A percentile compares a stretch with the other conserved stretches of the same genome.
Conservation (phyloP, 2,888 invertebrate genomes). For the Tachina fera region DNA sequence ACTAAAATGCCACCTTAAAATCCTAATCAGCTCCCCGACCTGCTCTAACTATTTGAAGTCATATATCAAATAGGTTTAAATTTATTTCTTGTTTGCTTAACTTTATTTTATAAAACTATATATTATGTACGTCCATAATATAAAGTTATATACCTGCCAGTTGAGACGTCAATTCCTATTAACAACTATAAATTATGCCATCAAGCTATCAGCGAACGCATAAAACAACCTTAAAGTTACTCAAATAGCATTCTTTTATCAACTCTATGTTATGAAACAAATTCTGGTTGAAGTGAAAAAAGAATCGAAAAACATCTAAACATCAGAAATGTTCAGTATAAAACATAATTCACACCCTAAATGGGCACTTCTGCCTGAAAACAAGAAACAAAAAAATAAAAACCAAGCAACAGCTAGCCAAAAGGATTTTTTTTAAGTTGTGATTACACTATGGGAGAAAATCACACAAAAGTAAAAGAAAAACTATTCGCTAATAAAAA, state of each 20-base stretch:
- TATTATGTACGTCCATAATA: slow-evolving; percentile 42
- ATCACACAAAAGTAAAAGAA: too few species aligned
- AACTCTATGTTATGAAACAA: neutral
- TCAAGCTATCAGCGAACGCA: slow-evolving; percentile 71
- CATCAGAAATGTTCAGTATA: slow-evolving; percentile 53
- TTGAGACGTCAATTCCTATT: slow-evolving; percentile 70
- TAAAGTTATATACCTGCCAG: slow-evolving; percentile 68
- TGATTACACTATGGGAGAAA: slow-evolving; percentile 15
- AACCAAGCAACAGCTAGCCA: slow-evolving; percentile 15
- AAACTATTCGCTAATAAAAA: too few species aligned
- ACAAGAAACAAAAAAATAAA: slow-evolving; percentile 7
- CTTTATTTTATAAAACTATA: too few species aligned
- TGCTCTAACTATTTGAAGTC: neutral
- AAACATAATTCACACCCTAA: slow-evolving; percentile 70
- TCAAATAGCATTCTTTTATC: slow-evolving; percentile 4
- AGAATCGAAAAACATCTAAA: slow-evolving; percentile 20
- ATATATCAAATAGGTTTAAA: slow-evolving; percentile 15
- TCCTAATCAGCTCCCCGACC: neutral
- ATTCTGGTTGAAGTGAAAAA: slow-evolving; percentile 13
- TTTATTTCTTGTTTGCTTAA: slow-evolving; percentile 8
- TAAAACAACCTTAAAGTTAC: slow-evolving; percentile 64
- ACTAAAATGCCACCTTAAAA: slow-evolving; percentile 21
- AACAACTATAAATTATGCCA: slow-evolving; percentile 72
- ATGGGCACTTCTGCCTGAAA: slow-evolving; percentile 58
- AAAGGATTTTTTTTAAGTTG: neutral